Evolutionary conservation across 30 jellyfish, hydroid and myxozoan genomes (phyloP).

Genomic region (Turritopsis dohrnii): DNA sequence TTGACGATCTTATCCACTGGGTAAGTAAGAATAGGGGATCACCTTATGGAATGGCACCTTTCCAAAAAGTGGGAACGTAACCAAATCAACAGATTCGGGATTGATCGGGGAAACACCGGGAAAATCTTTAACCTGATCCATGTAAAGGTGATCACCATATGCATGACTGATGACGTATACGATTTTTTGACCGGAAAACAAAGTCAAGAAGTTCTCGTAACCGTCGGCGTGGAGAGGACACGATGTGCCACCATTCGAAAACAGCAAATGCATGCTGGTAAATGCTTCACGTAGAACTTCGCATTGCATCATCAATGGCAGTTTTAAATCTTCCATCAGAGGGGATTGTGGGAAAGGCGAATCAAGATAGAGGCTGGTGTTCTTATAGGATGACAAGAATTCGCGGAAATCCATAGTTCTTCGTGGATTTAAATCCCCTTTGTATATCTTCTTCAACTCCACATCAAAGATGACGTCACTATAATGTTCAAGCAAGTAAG

Average conservation of each 20-base stretch:
- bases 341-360: slow-evolving; percentile 91
- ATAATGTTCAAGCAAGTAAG: slow-evolving; percentile 52
- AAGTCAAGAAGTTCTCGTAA: slow-evolving; percentile 73
- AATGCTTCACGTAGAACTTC: slow-evolving; percentile 57
- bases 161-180: slow-evolving; percentile 46
- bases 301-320: slow-evolving; percentile 90
- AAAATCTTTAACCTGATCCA: slow-evolving; percentile 47
- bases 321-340: slow-evolving; percentile 66
- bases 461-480: slow-evolving; percentile 70
- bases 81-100: slow-evolving; percentile 80
- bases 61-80: slow-evolving; percentile 59
- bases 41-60: slow-evolving; percentile 84
- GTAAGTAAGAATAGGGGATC: not conserved
- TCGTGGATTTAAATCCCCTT: slow-evolving; percentile 51
- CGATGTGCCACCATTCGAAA: slow-evolving; percentile 85
- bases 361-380: slow-evolving; percentile 60
- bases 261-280: slow-evolving; percentile 83
- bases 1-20: not conserved
- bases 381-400: slow-evolving; percentile 55
- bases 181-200: slow-evolving; percentile 68
- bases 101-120: slow-evolving; percentile 92
- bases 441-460: slow-evolving; percentile 61
- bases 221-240: slow-evolving; percentile 90
- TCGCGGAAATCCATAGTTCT: slow-evolving; percentile 77
- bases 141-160: slow-evolving; percentile 51